Base-by-base conservation (phyloP, 2,888 invertebrate species). In the Agriotes lineatus region DNA sequence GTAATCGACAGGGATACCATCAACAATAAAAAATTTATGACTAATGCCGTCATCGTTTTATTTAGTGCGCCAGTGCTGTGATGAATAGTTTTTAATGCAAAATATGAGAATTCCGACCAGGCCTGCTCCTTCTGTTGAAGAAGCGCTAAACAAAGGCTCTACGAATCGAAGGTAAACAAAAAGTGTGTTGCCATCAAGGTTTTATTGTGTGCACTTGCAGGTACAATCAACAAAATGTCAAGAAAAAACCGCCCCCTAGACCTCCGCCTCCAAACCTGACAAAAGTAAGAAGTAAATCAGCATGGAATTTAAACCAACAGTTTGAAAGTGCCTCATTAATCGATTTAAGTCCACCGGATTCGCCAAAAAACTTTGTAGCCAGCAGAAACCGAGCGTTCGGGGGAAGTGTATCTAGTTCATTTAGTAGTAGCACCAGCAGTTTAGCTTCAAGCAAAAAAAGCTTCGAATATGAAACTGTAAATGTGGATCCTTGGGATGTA, bases 361-460 rank as follows among this genome's bases (percentile, higher is more conserved):
- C 83, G 14, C 82, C 82, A 67, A 82, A 77, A 67, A 71, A 70
- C 37, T 63, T 63, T 82, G 87, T 77, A 85, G 48, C 68, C 18
- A 86, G 78, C 82, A 75, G 77, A 61, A 75, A 74, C 56, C 76
- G 73, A 54, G 72, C 74, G 35, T 82, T 82, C 70, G 81, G 81
- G 19, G 84, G 84, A 35, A 84, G 83, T 76, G 79, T 83, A 16
- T 84, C 82, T 19, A 82, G 83, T 75, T 83, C 83, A 10, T 82
- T 81, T 69, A 84, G 82, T 63, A 83, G 83, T 74, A 82, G 82
- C 72, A 81, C 86, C 76, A 88, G 86, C 77, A 88, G 88, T 77
- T 85, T 88, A 72, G 82, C 84, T 44, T 82, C 93, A 2, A 94
- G 94, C 80, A 94, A 95, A 82, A 94, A 94, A 85, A 94, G 94